Conservation (phyloP, 2,797 vertebrate genomes). For the Urocyon cinereoargenteus region DNA sequence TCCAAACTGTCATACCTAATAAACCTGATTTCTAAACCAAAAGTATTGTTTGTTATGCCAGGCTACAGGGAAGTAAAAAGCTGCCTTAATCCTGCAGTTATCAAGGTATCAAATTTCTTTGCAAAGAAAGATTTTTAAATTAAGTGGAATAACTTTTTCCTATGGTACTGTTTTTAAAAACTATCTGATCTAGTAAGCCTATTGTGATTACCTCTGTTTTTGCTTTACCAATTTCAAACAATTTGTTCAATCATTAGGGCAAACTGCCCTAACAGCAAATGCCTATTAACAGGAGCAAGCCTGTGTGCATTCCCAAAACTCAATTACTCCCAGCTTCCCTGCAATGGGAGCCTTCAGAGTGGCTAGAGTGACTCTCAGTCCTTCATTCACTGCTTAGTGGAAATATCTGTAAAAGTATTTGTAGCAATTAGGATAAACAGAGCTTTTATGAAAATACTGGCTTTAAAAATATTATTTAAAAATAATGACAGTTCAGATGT, state of each 20-base stretch:
- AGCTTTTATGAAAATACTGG: constrained; percentile 47
- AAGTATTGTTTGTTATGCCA: background rate
- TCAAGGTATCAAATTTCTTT: constrained; percentile 34
- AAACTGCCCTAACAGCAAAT: constrained; percentile 50
- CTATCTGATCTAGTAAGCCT: constrained; percentile 10
- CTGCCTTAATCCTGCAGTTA: background rate
- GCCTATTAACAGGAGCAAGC: background rate
- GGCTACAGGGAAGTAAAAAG: constrained; percentile 19
- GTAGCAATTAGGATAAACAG: constrained; percentile 16
- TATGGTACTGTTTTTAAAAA: background rate
- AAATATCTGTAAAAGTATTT: constrained; percentile 46
- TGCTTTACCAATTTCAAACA: constrained; percentile 48
- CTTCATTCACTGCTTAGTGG: background rate
- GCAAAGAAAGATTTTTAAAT: constrained; percentile 52
- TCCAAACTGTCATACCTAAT: background rate
- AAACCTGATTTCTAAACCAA: constrained; percentile 24
- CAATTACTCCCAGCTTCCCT: background rate
- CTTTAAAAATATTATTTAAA: constrained; percentile 60
- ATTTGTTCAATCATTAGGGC: background rate
- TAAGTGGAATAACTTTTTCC: constrained; percentile 25
- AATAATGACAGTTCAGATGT: constrained; percentile 54
- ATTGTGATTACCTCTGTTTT: constrained; percentile 8
- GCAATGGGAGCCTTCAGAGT: background rate
- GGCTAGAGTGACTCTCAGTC: background rate
- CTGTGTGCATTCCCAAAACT: constrained; percentile 6